Evolutionary conservation across 1,140 invertebrate species (phyloP), one percentile per base, ranked within the genome.

Genomic region (Helicorthomorpha holstii): DNA sequence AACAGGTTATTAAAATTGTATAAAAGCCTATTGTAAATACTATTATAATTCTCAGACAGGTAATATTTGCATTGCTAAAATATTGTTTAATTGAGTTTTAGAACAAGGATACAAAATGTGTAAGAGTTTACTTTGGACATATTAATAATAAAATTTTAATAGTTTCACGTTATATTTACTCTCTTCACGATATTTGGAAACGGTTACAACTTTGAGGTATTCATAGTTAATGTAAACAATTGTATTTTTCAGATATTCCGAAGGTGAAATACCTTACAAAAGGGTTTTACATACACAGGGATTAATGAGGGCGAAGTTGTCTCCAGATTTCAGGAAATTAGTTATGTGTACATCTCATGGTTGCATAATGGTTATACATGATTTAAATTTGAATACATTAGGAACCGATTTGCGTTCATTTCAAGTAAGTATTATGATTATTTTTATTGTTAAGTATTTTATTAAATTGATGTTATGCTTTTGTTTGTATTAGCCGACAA

Each of bases 271-370:
- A 58, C 70, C 82, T 2, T 84, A 82, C 62, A 82, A 84, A 58
- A 76, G 82, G 62, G 82, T 93, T 2, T 91, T 93, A 63, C 72
- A 79, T 55, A 82, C 80, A 19, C 81, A 80, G 57, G 85, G 84
- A 1, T 63, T 94, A 47, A 93, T 95, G 89, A 70, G 90, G 42
- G 91, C 85, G 53, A 75, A 85, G 52, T 71, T 95, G 53, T 83
- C 80, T 27, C 85, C 87, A 1, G 83, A 90, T 63, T 80, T 81
- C 1, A 77, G 73, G 27, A 90, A 93, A 70, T 80, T 95, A 74
- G 75, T 94, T 2, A 82, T 94, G 64, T 86, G 85, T 58, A 92
- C 88, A 1, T 85, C 86, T 26, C 81, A 80, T 16, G 90, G 90
- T 3, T 85, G 90, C 62, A 72, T 94, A 23, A 84, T 95, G 57